Evolutionary conservation across 2,888 invertebrate genomes (phyloP).

Genomic region (Patella ulyssiponensis): DNA sequence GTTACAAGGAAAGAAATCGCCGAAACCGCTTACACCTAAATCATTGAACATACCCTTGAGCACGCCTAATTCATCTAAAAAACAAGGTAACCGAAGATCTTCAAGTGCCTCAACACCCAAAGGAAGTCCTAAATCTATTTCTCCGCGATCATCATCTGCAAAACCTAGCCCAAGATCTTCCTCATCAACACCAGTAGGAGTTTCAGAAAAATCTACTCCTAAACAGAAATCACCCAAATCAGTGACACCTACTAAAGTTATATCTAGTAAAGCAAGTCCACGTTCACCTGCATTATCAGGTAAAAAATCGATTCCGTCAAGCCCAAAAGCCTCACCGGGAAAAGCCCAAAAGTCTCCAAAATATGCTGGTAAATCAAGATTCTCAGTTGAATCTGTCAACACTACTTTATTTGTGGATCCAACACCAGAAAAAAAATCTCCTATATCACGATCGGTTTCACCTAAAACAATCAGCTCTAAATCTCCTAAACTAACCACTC

Average conservation of each 20-base stretch:
- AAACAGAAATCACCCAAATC: constrained; percentile 10
- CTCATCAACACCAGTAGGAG: constrained; percentile 17
- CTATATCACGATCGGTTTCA: constrained; percentile 24
- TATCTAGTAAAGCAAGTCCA: constrained; percentile 28
- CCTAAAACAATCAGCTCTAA: constrained; percentile 13
- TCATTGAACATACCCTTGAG: not conserved
- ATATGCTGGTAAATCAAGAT: too few species aligned
- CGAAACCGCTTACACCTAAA: not conserved
- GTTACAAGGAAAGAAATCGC: not conserved
- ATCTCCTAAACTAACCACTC: constrained; percentile 24
- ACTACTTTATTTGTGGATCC: not conserved
- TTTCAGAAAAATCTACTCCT: not conserved
- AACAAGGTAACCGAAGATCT: constrained; percentile 29
- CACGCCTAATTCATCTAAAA: not conserved
- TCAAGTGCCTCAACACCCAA: constrained; percentile 37
- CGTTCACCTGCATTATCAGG: not conserved
- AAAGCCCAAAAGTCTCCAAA: too few species aligned
- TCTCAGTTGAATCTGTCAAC: too few species aligned
- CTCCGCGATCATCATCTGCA: constrained; percentile 30
- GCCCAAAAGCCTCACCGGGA: too few species aligned
- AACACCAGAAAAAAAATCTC: constrained; percentile 28
- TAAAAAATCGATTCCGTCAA: too few species aligned
- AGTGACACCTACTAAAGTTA: not conserved
- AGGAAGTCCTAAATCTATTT: constrained; percentile 30
- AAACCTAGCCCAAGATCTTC: constrained; percentile 25